A percentile compares a stretch with the other conserved stretches of the same genome.
Evolutionary conservation across 2,888 invertebrate genomes (phyloP).

Genomic region (Allolobophora icterica): DNA sequence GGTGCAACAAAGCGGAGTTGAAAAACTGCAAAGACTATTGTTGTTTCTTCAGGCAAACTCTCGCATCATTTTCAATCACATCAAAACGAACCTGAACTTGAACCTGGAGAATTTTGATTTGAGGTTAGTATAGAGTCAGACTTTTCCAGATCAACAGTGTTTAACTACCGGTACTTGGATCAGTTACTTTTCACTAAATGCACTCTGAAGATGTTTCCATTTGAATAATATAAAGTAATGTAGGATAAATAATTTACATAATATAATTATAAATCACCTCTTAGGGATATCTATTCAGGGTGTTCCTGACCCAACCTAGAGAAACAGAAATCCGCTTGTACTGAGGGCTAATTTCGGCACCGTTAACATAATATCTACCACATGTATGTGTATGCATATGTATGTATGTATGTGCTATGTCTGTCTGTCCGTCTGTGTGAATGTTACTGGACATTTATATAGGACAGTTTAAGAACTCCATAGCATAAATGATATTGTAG

Average conservation of each 20-base stretch:
- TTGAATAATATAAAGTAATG: not conserved
- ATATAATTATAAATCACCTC: not conserved
- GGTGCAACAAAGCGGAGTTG: not conserved
- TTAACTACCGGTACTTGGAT: not conserved
- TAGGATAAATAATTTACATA: not conserved
- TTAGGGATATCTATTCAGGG: not conserved
- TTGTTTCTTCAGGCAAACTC: constrained; percentile 57
- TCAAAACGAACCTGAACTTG: constrained; percentile 60
- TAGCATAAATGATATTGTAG: not conserved
- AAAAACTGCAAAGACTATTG: not conserved
- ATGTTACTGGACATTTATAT: not conserved
- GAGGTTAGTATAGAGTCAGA: not conserved
- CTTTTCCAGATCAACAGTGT: not conserved
- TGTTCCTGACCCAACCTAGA: not conserved
- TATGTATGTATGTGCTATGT: not conserved
- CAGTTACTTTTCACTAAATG: not conserved
- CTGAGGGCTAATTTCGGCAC: not conserved
- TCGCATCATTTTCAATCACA: constrained; percentile 58
- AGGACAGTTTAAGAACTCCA: not conserved
- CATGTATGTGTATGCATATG: not conserved
- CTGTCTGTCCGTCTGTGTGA: not conserved
- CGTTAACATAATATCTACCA: not conserved
- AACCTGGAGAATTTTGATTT: constrained; percentile 55
- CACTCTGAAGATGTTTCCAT: not conserved
- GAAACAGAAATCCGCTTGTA: not conserved